These are phyloP conservation scores for Pomacea maculata DNA, from an alignment of 1,140 invertebrate genomes.

Conservation along the genomic window DNA sequence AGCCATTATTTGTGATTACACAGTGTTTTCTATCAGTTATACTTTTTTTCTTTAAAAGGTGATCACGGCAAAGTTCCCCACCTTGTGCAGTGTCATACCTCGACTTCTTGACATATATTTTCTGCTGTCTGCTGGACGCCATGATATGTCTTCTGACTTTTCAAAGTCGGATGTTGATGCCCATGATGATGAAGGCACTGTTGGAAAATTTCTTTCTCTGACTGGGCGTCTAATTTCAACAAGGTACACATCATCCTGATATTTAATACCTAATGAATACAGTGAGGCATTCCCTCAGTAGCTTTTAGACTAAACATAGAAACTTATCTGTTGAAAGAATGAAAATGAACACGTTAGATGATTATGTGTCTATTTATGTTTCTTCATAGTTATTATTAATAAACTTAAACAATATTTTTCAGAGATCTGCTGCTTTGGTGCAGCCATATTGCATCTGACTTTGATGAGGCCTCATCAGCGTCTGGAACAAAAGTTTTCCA, in stretches of 20 bases:
- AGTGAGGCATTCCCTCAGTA: too few relatives aligned
- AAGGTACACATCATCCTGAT: constrained; percentile 64
- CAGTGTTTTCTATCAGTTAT: not conserved
- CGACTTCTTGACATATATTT: constrained; percentile 87
- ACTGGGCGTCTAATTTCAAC: constrained; percentile 65
- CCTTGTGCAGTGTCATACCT: constrained; percentile 77
- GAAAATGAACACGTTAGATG: not conserved
- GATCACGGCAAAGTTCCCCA: constrained; percentile 71
- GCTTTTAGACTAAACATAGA: too few relatives aligned
- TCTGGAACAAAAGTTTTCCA: constrained; percentile 83
- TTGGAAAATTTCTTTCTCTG: constrained; percentile 55
- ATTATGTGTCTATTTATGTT: not conserved
- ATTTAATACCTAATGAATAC: not conserved
- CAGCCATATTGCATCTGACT: constrained; percentile 77
- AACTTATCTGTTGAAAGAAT: not conserved
- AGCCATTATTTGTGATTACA: not conserved
- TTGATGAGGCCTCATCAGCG: constrained; percentile 78
- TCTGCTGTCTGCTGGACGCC: constrained; percentile 78
- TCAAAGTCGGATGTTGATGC: not conserved
- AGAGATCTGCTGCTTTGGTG: constrained; percentile 94
- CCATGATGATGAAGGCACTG: constrained; percentile 34
- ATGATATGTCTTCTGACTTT: constrained; percentile 57
- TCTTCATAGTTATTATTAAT: too few relatives aligned
- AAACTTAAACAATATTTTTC: constrained; percentile 5
- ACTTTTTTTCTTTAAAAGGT: constrained; percentile 46